Evolutionary conservation across 2,888 invertebrate species (phyloP).

Genomic region (Crocallis elinguaria): DNA sequence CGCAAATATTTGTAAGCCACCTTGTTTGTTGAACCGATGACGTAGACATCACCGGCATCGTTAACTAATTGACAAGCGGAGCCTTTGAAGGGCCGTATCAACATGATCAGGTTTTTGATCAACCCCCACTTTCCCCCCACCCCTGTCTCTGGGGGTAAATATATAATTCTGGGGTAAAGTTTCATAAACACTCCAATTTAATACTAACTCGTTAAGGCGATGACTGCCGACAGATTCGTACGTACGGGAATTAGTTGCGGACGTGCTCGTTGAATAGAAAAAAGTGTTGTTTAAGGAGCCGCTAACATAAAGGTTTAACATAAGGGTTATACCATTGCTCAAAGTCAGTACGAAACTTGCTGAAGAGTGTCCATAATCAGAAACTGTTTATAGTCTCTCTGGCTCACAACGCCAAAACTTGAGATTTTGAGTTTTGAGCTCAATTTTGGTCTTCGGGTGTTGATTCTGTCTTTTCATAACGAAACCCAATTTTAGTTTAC

Average conservation of each 20-base stretch:
- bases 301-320: background rate
- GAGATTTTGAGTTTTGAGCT: too few relatives aligned
- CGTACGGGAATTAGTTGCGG: background rate
- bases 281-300: background rate
- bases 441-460: too few relatives aligned
- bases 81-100: conserved; percentile 30
- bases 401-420: too few relatives aligned
- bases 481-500: too few relatives aligned
- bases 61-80: conserved; percentile 27
- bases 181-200: conserved; percentile 43
- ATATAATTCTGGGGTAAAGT: conserved; percentile 34
- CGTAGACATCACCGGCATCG: conserved; percentile 14
- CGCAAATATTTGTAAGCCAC: background rate
- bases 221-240: conserved; percentile 10
- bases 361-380: too few relatives aligned
- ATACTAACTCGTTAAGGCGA: conserved; percentile 36
- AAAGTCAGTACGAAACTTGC: too few relatives aligned
- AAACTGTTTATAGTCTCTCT: too few relatives aligned
- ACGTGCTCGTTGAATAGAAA: too few relatives aligned
- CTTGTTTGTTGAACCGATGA: background rate
- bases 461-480: too few relatives aligned
- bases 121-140: background rate
- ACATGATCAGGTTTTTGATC: conserved; percentile 31
- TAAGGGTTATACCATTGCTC: too few relatives aligned
- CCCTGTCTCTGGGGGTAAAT: conserved; percentile 5